Evolutionary conservation across 2,797 vertebrate genomes (phyloP), one percentile per base, ranked within the genome.

Genomic region (Danio choprae): DNA sequence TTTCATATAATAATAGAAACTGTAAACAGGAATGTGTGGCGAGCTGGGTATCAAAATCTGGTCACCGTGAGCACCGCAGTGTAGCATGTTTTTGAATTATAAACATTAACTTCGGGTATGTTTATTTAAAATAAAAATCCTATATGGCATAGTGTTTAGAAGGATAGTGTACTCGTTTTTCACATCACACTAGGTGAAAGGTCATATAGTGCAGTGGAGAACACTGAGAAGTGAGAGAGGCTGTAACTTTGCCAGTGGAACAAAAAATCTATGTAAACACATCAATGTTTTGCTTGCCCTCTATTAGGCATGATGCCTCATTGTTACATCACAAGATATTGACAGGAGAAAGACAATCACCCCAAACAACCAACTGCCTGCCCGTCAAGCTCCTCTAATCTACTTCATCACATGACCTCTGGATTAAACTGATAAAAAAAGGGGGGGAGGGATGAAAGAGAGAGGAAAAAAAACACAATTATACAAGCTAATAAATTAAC

Each of bases 171-270:
- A 38, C 36, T 40, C 0, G 36, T 16, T 29, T 38, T 62, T 64
- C 29, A 40, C 29, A 15, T 44, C 15, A 11, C 48, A 50, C 44
- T 64, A 5, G 76, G 69, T 82, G 69, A 80, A 73, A 71, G 80
- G 51, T 77, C 29, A 62, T 15, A 16, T 7, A 38, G 20, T 1
- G 40, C 64, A n/a, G 18, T 41, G 67, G 29, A 43, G 68, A 50
- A 56, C 15, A 48, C n/a, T 4, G 46, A 46, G 56, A 13, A 56
- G 10, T 50, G 15, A 69, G 48, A 41, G 69, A 56, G 41, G 48
- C 46, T 16, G 68, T 43, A 50, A 40, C 51, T 73, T 69, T 55
- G 63, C 60, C 79, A 51, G 51, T 60, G 60, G 50, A 79, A 80
- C 56, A 29, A 11, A 5, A 53, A 50, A 80, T 82, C 77, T 15